A percentile compares a stretch with the other conserved stretches of the same genome.
Evolutionary conservation across 2,888 invertebrate genomes (phyloP).

Genomic region (Leptinotarsa peninsularis): DNA sequence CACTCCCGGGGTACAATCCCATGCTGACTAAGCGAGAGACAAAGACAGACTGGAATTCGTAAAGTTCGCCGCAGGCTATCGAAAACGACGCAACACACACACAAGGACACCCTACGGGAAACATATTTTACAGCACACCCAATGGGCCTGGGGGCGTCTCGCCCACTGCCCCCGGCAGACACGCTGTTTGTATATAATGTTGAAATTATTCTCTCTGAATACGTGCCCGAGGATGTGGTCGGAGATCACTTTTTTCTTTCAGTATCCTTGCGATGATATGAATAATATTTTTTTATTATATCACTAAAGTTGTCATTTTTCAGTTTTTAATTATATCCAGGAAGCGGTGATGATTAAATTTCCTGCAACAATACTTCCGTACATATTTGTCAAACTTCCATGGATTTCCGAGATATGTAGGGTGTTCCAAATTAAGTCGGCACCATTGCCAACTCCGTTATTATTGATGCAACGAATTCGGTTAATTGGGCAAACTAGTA

Average conservation of each 20-base stretch:
- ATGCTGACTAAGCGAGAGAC: slow-evolving; percentile 28
- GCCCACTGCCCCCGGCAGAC: slow-evolving; percentile 63
- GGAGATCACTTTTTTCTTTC: slow-evolving; percentile 36
- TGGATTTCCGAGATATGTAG: too few relatives aligned
- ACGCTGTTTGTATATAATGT: slow-evolving; percentile 63
- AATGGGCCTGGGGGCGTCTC: slow-evolving; percentile 56
- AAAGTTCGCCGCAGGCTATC: slow-evolving; percentile 56
- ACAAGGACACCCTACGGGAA: slow-evolving; percentile 61
- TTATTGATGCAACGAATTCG: too few relatives aligned
- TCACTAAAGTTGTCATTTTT: background rate
- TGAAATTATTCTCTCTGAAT: slow-evolving; percentile 40
- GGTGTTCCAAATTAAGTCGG: too few relatives aligned
- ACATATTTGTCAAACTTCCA: too few relatives aligned
- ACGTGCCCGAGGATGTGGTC: slow-evolving; percentile 27
- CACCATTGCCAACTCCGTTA: too few relatives aligned
- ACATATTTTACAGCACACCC: slow-evolving; percentile 65
- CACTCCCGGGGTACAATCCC: slow-evolving; percentile 10
- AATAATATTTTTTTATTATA: slow-evolving; percentile 4
- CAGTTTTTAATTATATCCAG: too few relatives aligned
- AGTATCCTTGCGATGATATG: background rate
- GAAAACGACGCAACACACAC: slow-evolving; percentile 57
- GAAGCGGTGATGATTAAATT: too few relatives aligned
- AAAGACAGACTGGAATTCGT: slow-evolving; percentile 58
- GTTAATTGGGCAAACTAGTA: too few relatives aligned
- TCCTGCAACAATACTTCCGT: too few relatives aligned